phyloP scores from a whole-genome alignment of 2,797 vertebrate genomes.

The Chloroceryle inda region DNA sequence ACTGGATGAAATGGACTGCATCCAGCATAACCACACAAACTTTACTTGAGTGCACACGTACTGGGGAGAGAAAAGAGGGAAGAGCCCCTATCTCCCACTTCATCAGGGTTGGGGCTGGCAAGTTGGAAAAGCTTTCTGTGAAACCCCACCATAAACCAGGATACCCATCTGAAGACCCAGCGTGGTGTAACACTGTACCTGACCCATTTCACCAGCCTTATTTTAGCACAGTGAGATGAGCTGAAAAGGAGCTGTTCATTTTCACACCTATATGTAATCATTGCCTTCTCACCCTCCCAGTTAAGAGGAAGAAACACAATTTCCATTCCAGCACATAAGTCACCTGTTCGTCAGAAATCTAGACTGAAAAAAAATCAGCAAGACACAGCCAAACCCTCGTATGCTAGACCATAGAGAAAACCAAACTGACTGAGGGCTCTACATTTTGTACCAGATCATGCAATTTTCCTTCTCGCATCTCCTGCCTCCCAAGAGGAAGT shows the following conservation, averaged over 20 bases:
- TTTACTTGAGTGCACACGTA: fast-evolving
- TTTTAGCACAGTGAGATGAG: slow-evolving; percentile 6
- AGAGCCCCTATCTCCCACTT: background rate
- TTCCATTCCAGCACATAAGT: background rate
- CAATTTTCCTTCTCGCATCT: background rate
- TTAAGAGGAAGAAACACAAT: background rate
- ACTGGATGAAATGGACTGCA: background rate
- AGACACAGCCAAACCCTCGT: background rate
- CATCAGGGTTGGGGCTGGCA: background rate
- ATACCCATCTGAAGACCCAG: fast-evolving
- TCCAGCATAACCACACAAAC: background rate
- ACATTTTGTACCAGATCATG: background rate
- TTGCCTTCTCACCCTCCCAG: background rate
- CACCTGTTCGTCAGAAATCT: background rate
- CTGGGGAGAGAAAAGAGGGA: background rate
- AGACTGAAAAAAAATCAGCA: background rate
- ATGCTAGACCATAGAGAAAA: background rate
- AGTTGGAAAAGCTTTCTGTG: background rate
- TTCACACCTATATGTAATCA: background rate
- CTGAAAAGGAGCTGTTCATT: background rate
- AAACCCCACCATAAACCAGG: background rate
- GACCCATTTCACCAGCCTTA: slow-evolving; percentile 29
- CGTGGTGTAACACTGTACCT: fast-evolving
- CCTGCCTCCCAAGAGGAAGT: slow-evolving; percentile 23
- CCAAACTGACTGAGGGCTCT: background rate